Evolutionary conservation across 2,113 vertebrate genomes (phyloP).

Genomic region (Vulpes lagopus): DNA sequence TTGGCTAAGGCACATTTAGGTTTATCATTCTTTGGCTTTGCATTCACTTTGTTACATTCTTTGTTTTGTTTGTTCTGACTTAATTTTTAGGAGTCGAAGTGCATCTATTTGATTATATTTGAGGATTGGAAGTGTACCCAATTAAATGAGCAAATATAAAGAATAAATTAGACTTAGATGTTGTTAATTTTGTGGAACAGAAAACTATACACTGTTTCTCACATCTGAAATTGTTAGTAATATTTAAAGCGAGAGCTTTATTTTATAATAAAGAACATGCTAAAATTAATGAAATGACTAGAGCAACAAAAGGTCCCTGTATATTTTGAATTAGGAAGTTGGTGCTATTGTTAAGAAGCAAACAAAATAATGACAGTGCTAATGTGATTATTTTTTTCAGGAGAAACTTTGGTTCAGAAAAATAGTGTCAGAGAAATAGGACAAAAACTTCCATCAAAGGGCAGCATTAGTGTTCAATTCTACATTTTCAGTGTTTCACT

Average conservation of each 20-base stretch:
- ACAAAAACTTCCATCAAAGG: slow-evolving; percentile 55
- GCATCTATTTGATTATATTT: background rate
- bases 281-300: background rate
- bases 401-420: slow-evolving; percentile 35
- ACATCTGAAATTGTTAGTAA: background rate
- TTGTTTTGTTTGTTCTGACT: background rate
- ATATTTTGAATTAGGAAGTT: slow-evolving; percentile 37
- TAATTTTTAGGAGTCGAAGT: background rate
- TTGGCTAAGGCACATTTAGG: background rate
- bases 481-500: slow-evolving; percentile 50
- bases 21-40: slow-evolving; percentile 7
- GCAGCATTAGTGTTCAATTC: background rate
- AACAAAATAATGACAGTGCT: background rate
- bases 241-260: background rate
- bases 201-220: background rate
- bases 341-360: background rate
- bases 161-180: background rate
- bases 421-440: slow-evolving; percentile 24
- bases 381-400: slow-evolving; percentile 15
- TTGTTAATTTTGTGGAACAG: background rate
- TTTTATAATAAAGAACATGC: background rate
- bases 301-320: background rate
- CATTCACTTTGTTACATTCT: background rate
- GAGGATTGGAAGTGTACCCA: background rate
- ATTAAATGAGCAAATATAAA: background rate